Base-by-base conservation (phyloP, 2,113 vertebrate genomes). In the Tetraodon nigroviridis region DNA sequence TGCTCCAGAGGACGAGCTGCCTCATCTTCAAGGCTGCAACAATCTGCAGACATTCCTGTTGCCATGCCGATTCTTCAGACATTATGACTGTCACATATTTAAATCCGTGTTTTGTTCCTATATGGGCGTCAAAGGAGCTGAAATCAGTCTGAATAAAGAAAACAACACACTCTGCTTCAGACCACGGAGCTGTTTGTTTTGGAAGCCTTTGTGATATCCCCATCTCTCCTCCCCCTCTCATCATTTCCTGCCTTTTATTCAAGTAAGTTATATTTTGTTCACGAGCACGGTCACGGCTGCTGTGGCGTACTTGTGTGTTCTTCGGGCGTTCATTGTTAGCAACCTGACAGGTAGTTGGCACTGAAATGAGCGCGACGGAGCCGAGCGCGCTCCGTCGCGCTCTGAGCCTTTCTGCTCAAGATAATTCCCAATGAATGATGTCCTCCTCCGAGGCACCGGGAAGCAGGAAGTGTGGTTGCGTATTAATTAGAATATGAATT, bases 401-500 rank as follows among this genome's bases (percentile, higher is more conserved):
- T 69, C 29, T 65, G 57, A 82, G 67, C 75, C 76, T 78, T 80
- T 83, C 46, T 41, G 61, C 67, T 88, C 52, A 6, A 79, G 84
- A 89, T 87, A 86, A 87, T 63, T 48, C 58, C 65, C 60, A 66
- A 78, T 78, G 84, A 88, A 75, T 75, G 55, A 75, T 71, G 71
- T 82, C 66, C 64, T 85, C 78, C 85, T 86, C 76, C 61, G 42
- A 77, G 87, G 82, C 65, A 72, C 71, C 12, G 51, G 72, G 75
- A 81, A 65, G 78, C 73, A 85, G 85, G 73, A 73, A 81, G 75
- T 82, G 78, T 67, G 66, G 73, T 78, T 78, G 76, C 81, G 63
- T 79, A 85, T 89, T 90, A 88, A 90, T 91, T 89, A 88, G 76
- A 88, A 84, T 83, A 87, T 87, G 84, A 90, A 89, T 89, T 80